Percentiles rank a stretch among this genome's conserved stretches.
Evolutionary conservation across 2,888 invertebrate species (phyloP).

Genomic region (Lochmaea crataegi): DNA sequence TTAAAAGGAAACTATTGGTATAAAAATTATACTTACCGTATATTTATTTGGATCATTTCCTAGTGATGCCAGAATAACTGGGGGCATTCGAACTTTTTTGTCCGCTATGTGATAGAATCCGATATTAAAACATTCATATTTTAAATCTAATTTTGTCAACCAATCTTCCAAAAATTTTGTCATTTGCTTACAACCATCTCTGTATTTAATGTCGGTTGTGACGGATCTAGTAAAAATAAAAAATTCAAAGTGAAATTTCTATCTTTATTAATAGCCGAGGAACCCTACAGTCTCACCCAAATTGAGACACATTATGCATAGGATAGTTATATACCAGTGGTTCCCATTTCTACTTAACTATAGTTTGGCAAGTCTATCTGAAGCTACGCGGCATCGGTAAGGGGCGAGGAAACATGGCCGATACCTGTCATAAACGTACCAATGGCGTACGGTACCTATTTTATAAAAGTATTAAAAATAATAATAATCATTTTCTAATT

Average conservation of each 20-base stretch:
- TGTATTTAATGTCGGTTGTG: slow-evolving; percentile 57
- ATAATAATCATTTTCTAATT: no score
- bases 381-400: no score
- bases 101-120: slow-evolving; percentile 58
- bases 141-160: slow-evolving; percentile 62
- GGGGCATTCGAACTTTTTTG: slow-evolving; percentile 60
- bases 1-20: no score
- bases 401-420: no score
- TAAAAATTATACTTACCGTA: slow-evolving; percentile 55
- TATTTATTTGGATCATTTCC: slow-evolving; percentile 59
- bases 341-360: no score
- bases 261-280: slow-evolving; percentile 42
- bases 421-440: no score
- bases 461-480: no score
- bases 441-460: no score
- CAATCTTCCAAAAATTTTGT: slow-evolving; percentile 61
- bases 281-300: no score
- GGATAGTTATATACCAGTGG: no score
- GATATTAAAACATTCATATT: slow-evolving; percentile 62
- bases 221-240: slow-evolving; percentile 58
- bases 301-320: no score
- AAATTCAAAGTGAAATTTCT: slow-evolving; percentile 39
- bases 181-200: slow-evolving; percentile 57
- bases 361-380: no score
- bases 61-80: slow-evolving; percentile 61